These are phyloP conservation scores for Hylaeus anthracinus DNA, from an alignment of 1,140 invertebrate species.

Conservation along the genomic window DNA sequence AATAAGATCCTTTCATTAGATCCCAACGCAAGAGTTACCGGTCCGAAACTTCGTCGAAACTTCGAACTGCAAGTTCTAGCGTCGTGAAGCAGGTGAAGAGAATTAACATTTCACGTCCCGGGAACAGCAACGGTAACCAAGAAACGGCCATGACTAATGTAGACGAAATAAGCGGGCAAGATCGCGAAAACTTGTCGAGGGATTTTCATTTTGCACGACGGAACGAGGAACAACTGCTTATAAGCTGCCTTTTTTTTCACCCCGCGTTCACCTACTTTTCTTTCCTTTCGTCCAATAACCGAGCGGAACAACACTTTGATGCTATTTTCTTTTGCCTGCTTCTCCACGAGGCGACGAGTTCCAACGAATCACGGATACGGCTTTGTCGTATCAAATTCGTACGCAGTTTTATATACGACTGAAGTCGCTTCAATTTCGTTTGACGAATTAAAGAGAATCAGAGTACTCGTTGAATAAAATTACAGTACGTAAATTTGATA, in stretches of 20 bases:
- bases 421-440: too few relatives aligned
- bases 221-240: constrained; percentile 19
- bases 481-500: too few relatives aligned
- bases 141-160: constrained; percentile 30
- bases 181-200: neutral
- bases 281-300: constrained; percentile 1
- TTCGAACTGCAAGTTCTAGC: constrained; percentile 46
- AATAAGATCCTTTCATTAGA: neutral
- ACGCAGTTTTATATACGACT: too few relatives aligned
- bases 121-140: neutral
- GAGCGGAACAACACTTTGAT: constrained; percentile 15
- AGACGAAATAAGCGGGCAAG: constrained; percentile 29
- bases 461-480: too few relatives aligned
- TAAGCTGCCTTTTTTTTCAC: constrained; percentile 7
- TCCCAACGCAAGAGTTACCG: neutral
- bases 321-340: neutral
- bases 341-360: neutral
- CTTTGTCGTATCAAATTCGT: neutral
- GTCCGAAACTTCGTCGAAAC: constrained; percentile 17
- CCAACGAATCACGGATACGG: neutral
- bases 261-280: constrained; percentile 15
- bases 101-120: constrained; percentile 44
- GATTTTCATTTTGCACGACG: constrained; percentile 30
- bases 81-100: constrained; percentile 26
- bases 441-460: too few relatives aligned